These are phyloP conservation scores for Brachypodius melanocephalos DNA, from an alignment of 2,113 vertebrate genomes.

Conservation along the genomic window DNA sequence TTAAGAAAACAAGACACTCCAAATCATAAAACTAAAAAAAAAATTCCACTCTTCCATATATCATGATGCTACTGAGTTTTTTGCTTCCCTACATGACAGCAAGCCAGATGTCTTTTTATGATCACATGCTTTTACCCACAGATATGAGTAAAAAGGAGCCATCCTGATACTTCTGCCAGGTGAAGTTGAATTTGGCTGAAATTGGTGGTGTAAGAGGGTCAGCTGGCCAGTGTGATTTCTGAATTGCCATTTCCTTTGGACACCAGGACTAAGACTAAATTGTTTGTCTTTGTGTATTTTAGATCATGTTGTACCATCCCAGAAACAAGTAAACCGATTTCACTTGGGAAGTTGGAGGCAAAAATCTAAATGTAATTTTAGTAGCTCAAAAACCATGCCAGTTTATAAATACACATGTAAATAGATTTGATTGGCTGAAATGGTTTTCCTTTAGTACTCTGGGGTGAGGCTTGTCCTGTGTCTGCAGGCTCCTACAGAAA, in stretches of 20 bases:
- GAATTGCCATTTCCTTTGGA: not conserved
- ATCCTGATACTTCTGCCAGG: not conserved
- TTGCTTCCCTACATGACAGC: not conserved
- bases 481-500: not conserved
- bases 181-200: not conserved
- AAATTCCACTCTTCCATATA: not conserved
- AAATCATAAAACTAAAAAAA: not conserved
- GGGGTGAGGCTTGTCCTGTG: not conserved
- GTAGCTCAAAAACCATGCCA: not conserved
- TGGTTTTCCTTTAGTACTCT: not conserved
- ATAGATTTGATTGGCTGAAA: constrained; percentile 4
- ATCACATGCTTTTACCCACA: not conserved
- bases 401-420: constrained; percentile 15
- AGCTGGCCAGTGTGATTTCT: not conserved
- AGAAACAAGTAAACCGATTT: not conserved
- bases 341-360: not conserved
- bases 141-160: not conserved
- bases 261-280: not conserved
- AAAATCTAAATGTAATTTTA: constrained; percentile 36
- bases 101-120: not conserved
- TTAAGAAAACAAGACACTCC: constrained; percentile 15
- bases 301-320: not conserved
- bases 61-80: not conserved
- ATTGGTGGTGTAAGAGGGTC: not conserved
- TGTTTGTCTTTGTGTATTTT: not conserved